Conservation (phyloP, 1,140 invertebrate species). For the Glossosoma conforme region DNA sequence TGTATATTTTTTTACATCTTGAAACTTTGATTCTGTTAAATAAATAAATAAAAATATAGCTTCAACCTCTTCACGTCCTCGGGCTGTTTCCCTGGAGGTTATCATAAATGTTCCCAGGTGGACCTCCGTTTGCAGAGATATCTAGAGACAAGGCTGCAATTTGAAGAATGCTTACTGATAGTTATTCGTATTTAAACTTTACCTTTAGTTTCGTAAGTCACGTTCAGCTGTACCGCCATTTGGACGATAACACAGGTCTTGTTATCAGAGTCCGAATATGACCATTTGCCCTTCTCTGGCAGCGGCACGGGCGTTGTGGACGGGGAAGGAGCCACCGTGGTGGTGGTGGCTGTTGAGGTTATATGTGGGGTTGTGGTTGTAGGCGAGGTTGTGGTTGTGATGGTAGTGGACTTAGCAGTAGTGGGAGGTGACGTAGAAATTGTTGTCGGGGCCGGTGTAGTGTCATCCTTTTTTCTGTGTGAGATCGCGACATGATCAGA, state of each 20-base stretch:
- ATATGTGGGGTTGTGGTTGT: slow-evolving; percentile 30
- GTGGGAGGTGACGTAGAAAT: slow-evolving; percentile 32
- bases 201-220: slow-evolving; percentile 50
- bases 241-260: slow-evolving; percentile 55
- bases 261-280: slow-evolving; percentile 39
- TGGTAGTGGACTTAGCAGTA: slow-evolving; percentile 21
- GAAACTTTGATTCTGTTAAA: too few species aligned
- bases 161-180: too few species aligned
- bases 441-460: slow-evolving; percentile 22
- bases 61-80: too few species aligned
- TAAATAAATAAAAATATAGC: too few species aligned
- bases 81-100: slow-evolving; percentile 1
- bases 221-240: slow-evolving; percentile 58
- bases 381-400: slow-evolving; percentile 32
- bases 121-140: too few species aligned
- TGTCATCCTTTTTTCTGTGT: too few species aligned
- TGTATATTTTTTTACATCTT: too few species aligned
- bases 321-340: slow-evolving; percentile 36
- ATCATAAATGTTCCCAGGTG: too few species aligned
- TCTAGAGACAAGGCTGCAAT: too few species aligned
- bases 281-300: slow-evolving; percentile 53
- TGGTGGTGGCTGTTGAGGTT: slow-evolving; percentile 33
- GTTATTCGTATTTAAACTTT: slow-evolving; percentile 21
- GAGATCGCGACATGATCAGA: too few species aligned
- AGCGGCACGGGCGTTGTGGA: slow-evolving; percentile 39